Percentiles rank a stretch among this genome's conserved stretches.
These are phyloP conservation scores for Rattus rattus DNA, from an alignment of 2,113 vertebrate genomes.

Conservation along the genomic window DNA sequence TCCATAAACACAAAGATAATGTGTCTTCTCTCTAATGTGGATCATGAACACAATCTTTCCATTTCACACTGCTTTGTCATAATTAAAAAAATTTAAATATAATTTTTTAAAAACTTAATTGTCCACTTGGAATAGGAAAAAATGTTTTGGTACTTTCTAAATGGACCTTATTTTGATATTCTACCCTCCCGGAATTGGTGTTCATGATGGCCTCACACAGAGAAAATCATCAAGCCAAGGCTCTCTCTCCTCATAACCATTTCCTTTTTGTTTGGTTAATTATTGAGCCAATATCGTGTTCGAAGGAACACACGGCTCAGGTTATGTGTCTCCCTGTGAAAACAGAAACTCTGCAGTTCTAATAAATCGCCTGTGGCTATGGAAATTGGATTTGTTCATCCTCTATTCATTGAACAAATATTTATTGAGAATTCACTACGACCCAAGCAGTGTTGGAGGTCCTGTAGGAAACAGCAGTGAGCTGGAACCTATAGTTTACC, in stretches of 20 bases:
- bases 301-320: not conserved
- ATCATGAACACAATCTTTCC: not conserved
- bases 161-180: constrained; percentile 54
- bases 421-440: not conserved
- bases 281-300: constrained; percentile 23
- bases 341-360: not conserved
- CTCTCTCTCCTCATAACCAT: not conserved
- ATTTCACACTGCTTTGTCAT: constrained; percentile 7
- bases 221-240: constrained; percentile 13
- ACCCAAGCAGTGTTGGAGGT: not conserved
- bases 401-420: not conserved
- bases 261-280: constrained; percentile 35
- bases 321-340: constrained; percentile 7
- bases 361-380: constrained; percentile 19
- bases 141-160: not conserved
- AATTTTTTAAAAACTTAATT: not conserved
- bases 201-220: not conserved
- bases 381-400: constrained; percentile 29
- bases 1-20: not conserved
- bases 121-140: constrained; percentile 15
- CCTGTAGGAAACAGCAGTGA: not conserved
- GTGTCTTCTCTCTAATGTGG: constrained; percentile 9
- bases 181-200: not conserved
- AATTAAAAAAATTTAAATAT: not conserved
- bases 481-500: not conserved